Evolutionary conservation across 2,113 vertebrate genomes (phyloP), one percentile per base, ranked within the genome.

Genomic region (Gymnogyps californianus): DNA sequence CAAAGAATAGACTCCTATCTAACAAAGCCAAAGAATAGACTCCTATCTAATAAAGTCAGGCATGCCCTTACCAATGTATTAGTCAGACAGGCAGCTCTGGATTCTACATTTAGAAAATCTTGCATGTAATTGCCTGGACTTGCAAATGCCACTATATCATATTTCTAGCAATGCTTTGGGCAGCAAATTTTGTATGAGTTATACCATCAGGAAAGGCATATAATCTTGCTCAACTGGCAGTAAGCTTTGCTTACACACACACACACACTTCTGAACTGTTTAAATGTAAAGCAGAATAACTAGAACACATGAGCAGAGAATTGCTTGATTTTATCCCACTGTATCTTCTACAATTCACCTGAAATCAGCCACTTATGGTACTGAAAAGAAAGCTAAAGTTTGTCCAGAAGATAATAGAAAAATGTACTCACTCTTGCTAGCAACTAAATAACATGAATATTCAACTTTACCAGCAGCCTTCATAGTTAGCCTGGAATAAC

Each of bases 51-150:
- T 85, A 72, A 76, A 96, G 58, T 87, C 28, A 96, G 91, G 55
- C 71, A 10, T 66, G 61, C 38, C 79, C 86, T 85, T 87, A 71
- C 80, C 77, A 54, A 83, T 14, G 34, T 18, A 36, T 92, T 88
- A 92, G 87, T 84, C 84, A 95, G 90, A 49, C 75, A 96, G 83
- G 36, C 86, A 95, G 16, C 75, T 88, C 77, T 78, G 46, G 71
- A 91, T 88, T 81, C 92, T 84, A 40, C 86, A 69, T 91, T 95
- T 80, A 93, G 47, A 88, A 92, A 94, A 80, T 67, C 69, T 65
- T 86, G 77, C 34, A 79, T 38, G 17, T 76, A 90, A 96, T 87
- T 93, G 95, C 67, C 90, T 87, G 82, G 92, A 70, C 94, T 96
- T 97, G 94, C 87, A 96, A 94, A 91, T 74, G 66, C 42, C 87